These are phyloP conservation scores for Neolamprologus caudopunctatus DNA, from an alignment of 2,113 vertebrate species.

Conservation along the genomic window DNA sequence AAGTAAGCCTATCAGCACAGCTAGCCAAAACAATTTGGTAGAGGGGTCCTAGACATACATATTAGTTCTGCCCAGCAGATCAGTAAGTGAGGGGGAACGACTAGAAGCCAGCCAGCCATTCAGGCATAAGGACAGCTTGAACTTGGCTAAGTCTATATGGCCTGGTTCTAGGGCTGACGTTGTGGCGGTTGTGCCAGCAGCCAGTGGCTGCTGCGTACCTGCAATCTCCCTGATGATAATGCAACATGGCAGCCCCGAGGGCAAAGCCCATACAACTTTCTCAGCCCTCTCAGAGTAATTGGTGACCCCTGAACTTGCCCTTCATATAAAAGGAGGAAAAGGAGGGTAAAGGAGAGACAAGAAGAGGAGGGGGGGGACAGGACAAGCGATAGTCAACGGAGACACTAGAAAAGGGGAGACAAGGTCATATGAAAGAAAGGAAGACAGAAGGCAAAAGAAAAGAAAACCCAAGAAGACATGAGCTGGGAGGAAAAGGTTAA, in stretches of 20 bases:
- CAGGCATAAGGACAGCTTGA: conserved; percentile 51
- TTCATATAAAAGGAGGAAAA: conserved; percentile 66
- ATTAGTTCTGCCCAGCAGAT: conserved; percentile 54
- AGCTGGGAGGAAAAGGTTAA: conserved; percentile 57
- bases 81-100: conserved; percentile 12
- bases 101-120: conserved; percentile 27
- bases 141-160: conserved; percentile 10
- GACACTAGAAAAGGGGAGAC: conserved; percentile 32
- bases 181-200: conserved; percentile 34
- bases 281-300: conserved; percentile 84
- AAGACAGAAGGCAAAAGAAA: conserved; percentile 22
- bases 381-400: conserved; percentile 46
- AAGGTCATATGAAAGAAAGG: conserved; percentile 34
- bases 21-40: not conserved
- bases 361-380: conserved; percentile 53
- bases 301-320: conserved; percentile 80
- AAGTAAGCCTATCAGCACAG: not conserved
- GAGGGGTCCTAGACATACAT: conserved; percentile 33
- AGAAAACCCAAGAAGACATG: conserved; percentile 34
- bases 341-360: conserved; percentile 37
- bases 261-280: conserved; percentile 77
- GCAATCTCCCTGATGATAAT: conserved; percentile 75
- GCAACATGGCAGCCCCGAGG: conserved; percentile 76
- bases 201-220: conserved; percentile 66
- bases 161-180: not conserved